Percentiles rank a stretch among this genome's conserved stretches.
These are phyloP conservation scores for Microtus ochrogaster DNA, from an alignment of 2,113 vertebrate species.

Conservation along the genomic window DNA sequence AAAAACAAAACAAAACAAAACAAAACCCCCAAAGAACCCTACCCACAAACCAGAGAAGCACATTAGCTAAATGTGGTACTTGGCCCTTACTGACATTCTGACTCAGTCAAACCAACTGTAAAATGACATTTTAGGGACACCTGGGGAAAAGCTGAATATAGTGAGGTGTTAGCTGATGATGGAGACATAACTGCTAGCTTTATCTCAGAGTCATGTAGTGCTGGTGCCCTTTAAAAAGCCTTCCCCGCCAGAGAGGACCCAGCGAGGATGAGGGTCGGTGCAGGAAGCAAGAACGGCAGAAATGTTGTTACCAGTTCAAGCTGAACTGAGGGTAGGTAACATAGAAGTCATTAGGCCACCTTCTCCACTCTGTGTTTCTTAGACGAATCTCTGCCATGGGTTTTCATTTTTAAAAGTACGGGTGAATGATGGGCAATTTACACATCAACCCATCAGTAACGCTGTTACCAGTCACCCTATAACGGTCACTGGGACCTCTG, in stretches of 20 bases:
- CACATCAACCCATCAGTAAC: neutral
- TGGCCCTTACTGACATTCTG: neutral
- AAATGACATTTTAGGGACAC: slow-evolving; percentile 43
- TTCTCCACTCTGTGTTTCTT: neutral
- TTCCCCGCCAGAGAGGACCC: neutral
- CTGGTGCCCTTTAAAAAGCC: neutral
- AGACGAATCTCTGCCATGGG: neutral
- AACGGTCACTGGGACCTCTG: neutral
- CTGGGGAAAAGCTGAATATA: neutral
- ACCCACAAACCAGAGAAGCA: neutral
- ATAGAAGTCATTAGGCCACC: neutral
- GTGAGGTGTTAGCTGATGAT: neutral
- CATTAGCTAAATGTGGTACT: neutral
- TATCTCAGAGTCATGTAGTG: neutral
- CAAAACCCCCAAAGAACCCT: too few relatives aligned
- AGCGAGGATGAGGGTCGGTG: neutral
- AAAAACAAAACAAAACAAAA: neutral
- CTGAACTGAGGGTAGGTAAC: neutral
- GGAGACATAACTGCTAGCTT: slow-evolving; percentile 5
- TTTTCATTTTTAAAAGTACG: neutral
- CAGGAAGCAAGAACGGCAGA: neutral
- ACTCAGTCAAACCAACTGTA: neutral
- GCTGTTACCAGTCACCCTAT: neutral
- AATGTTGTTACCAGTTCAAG: neutral
- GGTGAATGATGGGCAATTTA: neutral